Conservation (phyloP, 2,888 invertebrate species). For the Pristionchus entomophagus region DNA sequence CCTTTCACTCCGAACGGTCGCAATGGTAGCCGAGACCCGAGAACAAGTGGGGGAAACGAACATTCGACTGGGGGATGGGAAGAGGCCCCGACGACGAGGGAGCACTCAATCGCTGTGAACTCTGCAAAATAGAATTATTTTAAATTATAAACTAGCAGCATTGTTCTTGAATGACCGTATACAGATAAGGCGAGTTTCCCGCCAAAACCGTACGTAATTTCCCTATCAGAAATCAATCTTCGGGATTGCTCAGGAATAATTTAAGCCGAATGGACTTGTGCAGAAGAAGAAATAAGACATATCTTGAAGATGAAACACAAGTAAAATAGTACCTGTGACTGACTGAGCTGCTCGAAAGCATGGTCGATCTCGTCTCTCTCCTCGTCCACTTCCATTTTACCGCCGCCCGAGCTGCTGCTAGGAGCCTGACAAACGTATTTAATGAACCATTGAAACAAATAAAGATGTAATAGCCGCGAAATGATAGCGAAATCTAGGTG, state of each 20-base stretch:
- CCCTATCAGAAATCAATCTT: no score
- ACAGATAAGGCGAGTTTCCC: no score
- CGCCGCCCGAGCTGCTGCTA: neutral
- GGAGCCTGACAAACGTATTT: neutral
- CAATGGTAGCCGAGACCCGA: no score
- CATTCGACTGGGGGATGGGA: constrained; percentile 12
- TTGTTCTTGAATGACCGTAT: no score
- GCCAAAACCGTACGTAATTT: no score
- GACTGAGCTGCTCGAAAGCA: neutral
- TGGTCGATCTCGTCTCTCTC: neutral
- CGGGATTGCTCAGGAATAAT: no score
- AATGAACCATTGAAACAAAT: neutral
- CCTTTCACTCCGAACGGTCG: no score
- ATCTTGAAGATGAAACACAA: neutral
- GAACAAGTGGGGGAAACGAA: neutral
- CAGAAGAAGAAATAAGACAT: no score
- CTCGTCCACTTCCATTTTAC: neutral
- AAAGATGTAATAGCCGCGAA: neutral
- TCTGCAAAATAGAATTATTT: neutral
- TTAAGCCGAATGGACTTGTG: no score
- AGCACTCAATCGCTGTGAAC: neutral
- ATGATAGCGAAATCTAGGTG: neutral
- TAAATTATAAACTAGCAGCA: neutral
- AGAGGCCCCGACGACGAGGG: neutral
- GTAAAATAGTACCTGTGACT: neutral